Base-by-base conservation (phyloP, 2,113 vertebrate species). In the Onychostruthus taczanowskii region DNA sequence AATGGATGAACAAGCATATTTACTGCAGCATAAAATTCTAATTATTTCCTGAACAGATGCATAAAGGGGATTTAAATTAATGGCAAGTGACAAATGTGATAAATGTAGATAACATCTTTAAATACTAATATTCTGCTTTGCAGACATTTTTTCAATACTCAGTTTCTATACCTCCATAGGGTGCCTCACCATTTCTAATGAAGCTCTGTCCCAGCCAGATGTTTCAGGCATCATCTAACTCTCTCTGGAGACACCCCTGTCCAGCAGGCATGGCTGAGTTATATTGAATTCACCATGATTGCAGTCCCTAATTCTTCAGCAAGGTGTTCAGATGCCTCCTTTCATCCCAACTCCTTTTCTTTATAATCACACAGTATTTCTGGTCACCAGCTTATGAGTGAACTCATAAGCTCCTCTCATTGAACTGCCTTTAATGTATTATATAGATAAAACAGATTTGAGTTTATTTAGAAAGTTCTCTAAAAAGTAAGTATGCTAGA, bases 31-130 rank as follows among this genome's bases (percentile, higher is more conserved):
- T 98, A 98, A 98, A 98, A 98, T 97, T 93, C 94, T 97, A 97
- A 98, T 98, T 98, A 98, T 98, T 98, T 98, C 97, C 97, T 97
- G 96, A 98, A 96, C 94, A 97, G 93, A 98, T 97, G 97, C 89
- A 95, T 97, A 97, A 96, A 97, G 73, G 85, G 84, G 96, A 98
- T 97, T 95, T 96, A 97, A 98, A 98, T 98, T 98, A 97, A 98
- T 97, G 81, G 90, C 93, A 98, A 98, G 87, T 97, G 98, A 97
- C 97, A 97, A 97, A 95, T 87, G 76, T 97, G 97, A 98, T 97
- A 96, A 97, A 98, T 96, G 92, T 44, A 16, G 96, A 92, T 96
- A 96, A 56, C 95, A 95, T 98, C 96, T 97, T 97, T 95, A 96
- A 97, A 97, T 96, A 93, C 91, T 95, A 93, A 78, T 43, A 87